Evolutionary conservation across 2,113 vertebrate species (phyloP).

Genomic region (Scomber scombrus): DNA sequence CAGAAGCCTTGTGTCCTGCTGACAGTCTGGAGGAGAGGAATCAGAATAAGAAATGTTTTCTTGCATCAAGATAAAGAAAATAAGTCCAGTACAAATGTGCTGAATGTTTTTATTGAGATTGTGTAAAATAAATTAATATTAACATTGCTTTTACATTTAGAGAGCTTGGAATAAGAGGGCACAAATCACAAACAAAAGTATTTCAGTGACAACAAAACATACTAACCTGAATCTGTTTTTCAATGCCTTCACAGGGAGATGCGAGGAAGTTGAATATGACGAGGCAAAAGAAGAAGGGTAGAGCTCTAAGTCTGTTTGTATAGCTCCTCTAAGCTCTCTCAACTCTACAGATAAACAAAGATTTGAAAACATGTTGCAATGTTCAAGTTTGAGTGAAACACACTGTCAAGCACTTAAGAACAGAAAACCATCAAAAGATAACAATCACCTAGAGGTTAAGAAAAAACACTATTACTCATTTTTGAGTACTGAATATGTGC

Average conservation of each 20-base stretch:
- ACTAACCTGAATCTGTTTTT: slow-evolving; percentile 58
- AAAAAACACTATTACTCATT: not conserved
- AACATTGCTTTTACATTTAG: not conserved
- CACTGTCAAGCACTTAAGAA: not conserved
- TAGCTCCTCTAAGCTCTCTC: slow-evolving; percentile 67
- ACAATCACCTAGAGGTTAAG: not conserved
- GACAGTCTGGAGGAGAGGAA: slow-evolving; percentile 35
- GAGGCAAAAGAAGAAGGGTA: slow-evolving; percentile 25
- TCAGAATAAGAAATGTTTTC: not conserved
- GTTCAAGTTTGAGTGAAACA: not conserved
- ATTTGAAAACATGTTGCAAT: not conserved
- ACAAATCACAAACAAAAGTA: not conserved
- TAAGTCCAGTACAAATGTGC: not conserved
- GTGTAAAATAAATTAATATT: too few species aligned
- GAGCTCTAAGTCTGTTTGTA: slow-evolving; percentile 70
- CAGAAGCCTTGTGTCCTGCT: slow-evolving; percentile 17
- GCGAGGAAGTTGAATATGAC: not conserved
- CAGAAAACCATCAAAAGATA: slow-evolving; percentile 9
- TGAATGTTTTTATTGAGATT: too few species aligned
- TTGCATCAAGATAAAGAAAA: not conserved
- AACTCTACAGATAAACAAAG: slow-evolving; percentile 61
- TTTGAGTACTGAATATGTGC: not conserved
- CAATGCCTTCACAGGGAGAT: slow-evolving; percentile 6
- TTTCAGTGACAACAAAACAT: not conserved
- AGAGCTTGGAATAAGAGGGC: not conserved